phyloP scores from a whole-genome alignment of 1,140 invertebrate genomes.

The Scaptomyza montana region DNA sequence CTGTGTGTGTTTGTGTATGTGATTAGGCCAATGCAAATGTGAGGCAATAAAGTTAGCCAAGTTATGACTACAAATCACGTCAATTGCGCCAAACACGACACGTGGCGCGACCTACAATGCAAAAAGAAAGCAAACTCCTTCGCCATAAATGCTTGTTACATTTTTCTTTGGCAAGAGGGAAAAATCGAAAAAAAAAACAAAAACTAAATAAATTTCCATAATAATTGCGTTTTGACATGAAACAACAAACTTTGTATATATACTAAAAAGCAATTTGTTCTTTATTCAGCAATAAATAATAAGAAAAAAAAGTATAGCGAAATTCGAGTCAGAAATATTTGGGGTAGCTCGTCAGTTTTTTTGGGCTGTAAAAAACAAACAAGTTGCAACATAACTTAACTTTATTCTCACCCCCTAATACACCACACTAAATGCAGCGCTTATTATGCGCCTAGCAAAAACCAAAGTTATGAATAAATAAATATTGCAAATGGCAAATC shows the following conservation, averaged over 20 bases:
- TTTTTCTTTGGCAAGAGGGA: no score
- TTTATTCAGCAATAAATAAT: conserved; percentile 21
- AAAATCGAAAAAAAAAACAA: no score
- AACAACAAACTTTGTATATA: conserved; percentile 47
- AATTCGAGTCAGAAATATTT: conserved; percentile 41
- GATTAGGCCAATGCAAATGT: conserved; percentile 61
- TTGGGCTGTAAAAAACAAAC: conserved; percentile 25
- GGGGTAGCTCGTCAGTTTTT: conserved; percentile 32
- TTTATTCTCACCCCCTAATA: no score
- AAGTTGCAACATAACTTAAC: not conserved
- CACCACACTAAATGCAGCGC: conserved; percentile 24
- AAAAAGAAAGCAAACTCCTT: not conserved
- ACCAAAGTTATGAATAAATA: conserved; percentile 77
- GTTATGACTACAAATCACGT: conserved; percentile 75
- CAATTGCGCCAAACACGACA: conserved; percentile 40
- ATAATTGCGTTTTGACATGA: conserved; percentile 73
- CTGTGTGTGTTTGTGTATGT: not conserved
- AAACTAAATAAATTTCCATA: conserved; percentile 36
- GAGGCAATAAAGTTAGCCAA: conserved; percentile 66
- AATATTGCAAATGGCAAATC: conserved; percentile 78
- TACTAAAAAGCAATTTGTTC: conserved; percentile 23
- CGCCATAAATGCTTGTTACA: not conserved
- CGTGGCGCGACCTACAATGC: conserved; percentile 58
- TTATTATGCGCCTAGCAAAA: conserved; percentile 44
- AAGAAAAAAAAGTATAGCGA: conserved; percentile 11